These are phyloP conservation scores for Camponotus pennsylvanicus DNA, from an alignment of 1,140 invertebrate genomes.

Conservation along the genomic window DNA sequence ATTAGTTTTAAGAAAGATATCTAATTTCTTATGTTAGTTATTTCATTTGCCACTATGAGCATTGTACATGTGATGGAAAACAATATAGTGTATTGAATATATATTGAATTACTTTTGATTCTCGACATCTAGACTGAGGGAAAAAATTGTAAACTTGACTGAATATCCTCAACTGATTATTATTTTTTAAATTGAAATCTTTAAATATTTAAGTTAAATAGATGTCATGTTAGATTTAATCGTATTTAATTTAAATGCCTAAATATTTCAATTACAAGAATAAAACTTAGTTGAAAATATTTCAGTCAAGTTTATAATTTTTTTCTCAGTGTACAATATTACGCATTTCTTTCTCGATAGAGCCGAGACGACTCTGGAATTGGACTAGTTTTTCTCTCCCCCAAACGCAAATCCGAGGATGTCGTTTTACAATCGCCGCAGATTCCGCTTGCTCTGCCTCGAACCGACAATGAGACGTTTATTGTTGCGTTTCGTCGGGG, in stretches of 20 bases:
- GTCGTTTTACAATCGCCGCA: slow-evolving; percentile 76
- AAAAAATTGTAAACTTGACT: too few species aligned
- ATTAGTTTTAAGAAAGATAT: background rate
- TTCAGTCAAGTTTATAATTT: too few species aligned
- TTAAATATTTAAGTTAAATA: too few species aligned
- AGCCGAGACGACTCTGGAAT: background rate
- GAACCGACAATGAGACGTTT: slow-evolving; percentile 81
- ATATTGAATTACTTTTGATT: slow-evolving; percentile 17
- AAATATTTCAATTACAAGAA: too few species aligned
- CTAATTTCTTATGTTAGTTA: background rate
- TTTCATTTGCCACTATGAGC: background rate
- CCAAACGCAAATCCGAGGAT: background rate
- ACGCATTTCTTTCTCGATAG: background rate
- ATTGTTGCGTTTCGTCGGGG: slow-evolving; percentile 82
- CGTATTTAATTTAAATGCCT: too few species aligned
- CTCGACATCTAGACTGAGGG: background rate
- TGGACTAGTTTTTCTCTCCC: slow-evolving; percentile 47
- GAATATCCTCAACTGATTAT: too few species aligned
- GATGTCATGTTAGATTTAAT: too few species aligned
- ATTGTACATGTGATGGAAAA: background rate
- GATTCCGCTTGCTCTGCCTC: slow-evolving; percentile 83
- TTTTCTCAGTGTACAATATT: background rate
- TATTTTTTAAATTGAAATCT: too few species aligned
- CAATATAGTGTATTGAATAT: too few species aligned
- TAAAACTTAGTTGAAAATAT: too few species aligned